Base-by-base conservation (phyloP, 2,888 invertebrate species). In the Drosophila engyochracea region DNA sequence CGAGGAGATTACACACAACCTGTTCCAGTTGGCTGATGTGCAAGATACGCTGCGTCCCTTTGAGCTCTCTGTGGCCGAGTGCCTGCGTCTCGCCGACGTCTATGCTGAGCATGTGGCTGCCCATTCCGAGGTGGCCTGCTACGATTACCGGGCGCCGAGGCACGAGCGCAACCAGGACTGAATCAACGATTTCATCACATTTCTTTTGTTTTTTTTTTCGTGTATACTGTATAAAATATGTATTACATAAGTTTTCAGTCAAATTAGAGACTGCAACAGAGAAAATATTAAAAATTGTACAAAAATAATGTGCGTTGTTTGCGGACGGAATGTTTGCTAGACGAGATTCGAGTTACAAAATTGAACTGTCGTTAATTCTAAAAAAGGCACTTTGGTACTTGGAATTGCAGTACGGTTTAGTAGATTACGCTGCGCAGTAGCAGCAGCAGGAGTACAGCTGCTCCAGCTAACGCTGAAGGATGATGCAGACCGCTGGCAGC, bases 51-150 rank as follows among this genome's bases (percentile, higher is more conserved):
- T 95, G 0, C 94, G 96, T 88, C 95, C 98, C 0, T 96, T 95
- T 89, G 95, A 97, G 91, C 94, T 99, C 59, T 95, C 96, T 0
- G 96, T 97, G 65, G 95, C 95, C 65, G 98, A 99, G 90, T 96
- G 97, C 92, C 94, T 95, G 12, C 95, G 96, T 83, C 92, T 99
- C 65, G 96, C 97, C 83, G 94, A 96, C 81, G 97, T 96, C 2
- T 99, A 98, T 92, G 95, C 95, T 82, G 94, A 95, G 76, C 95
- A 97, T 44, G 95, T 97, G 75, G 94, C 95, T 67, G 94, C 95
- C 81, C 94, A 96, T 93, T 96, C 96, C 9, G 95, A 95, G 76
- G 93, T 96, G 79, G 94, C 93, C 58, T 81, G 93, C 44, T 98
- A 96, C 93, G 95, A 98, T 92, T 96, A 95, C 90, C 95, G 97